A percentile compares a stretch with the other conserved stretches of the same genome.
These are phyloP conservation scores for Pangasianodon hypophthalmus DNA, from an alignment of 2,113 vertebrate species.

Conservation along the genomic window DNA sequence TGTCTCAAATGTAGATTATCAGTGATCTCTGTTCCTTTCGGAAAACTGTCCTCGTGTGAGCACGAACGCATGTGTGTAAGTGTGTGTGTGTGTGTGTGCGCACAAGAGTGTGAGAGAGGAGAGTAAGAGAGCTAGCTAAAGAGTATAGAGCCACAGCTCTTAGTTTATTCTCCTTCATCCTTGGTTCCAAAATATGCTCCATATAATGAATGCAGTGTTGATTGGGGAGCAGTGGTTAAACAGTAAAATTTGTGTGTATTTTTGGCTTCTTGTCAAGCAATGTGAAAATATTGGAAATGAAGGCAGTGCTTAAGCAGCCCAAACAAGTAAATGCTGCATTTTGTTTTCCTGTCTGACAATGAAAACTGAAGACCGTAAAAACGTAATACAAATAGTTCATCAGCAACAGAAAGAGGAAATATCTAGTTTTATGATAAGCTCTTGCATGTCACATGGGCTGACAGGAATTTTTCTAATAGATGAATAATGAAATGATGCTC, in stretches of 20 bases:
- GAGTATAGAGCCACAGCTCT: constrained; percentile 19
- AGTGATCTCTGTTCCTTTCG: constrained; percentile 36
- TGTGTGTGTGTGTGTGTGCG: neutral
- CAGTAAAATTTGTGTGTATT: neutral
- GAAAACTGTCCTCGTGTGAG: constrained; percentile 22
- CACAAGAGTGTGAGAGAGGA: neutral
- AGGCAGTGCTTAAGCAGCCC: neutral
- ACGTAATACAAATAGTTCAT: neutral
- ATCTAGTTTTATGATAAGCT: neutral
- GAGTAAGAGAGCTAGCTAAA: constrained; percentile 26
- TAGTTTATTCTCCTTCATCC: neutral
- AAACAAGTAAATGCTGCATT: neutral
- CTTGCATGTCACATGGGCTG: neutral
- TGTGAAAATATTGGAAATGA: neutral
- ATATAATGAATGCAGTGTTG: neutral
- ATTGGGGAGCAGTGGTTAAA: neutral
- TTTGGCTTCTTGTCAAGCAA: neutral
- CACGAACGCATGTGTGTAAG: neutral
- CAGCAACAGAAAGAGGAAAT: neutral
- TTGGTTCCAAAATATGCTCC: neutral
- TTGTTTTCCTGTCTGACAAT: neutral
- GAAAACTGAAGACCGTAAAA: neutral
- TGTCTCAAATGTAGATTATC: constrained; percentile 56
- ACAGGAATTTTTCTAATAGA: neutral
- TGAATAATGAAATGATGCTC: constrained; percentile 7